Evolutionary conservation across 2,113 vertebrate genomes (phyloP).

Genomic region (Limnothrissa miodon): DNA sequence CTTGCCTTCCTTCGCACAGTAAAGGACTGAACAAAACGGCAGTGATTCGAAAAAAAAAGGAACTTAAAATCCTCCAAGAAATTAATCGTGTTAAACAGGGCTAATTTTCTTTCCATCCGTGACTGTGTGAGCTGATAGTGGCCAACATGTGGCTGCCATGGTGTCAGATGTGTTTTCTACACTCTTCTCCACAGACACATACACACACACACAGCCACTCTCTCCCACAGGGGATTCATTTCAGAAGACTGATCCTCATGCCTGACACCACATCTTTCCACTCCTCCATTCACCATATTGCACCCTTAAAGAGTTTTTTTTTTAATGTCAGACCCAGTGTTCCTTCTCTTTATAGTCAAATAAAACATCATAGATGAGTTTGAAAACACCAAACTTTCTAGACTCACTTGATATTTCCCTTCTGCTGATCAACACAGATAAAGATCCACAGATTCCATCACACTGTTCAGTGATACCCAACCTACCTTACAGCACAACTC

Average conservation of each 20-base stretch:
- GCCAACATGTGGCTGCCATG: constrained; percentile 21
- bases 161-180: constrained; percentile 32
- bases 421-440: not conserved
- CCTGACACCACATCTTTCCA: not conserved
- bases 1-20: constrained; percentile 56
- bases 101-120: constrained; percentile 56
- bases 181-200: constrained; percentile 10
- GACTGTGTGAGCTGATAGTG: constrained; percentile 44
- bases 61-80: constrained; percentile 68
- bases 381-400: not conserved
- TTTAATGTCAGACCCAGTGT: not conserved
- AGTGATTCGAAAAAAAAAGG: constrained; percentile 5
- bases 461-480: not conserved
- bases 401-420: not conserved
- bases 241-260: not conserved
- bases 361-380: not conserved
- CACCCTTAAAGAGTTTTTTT: not conserved
- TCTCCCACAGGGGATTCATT: not conserved
- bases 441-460: not conserved
- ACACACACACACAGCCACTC: not conserved
- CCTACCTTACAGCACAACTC: not conserved
- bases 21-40: constrained; percentile 45
- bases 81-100: constrained; percentile 64
- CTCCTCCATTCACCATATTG: not conserved
- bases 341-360: not conserved